Conservation (phyloP, 2,113 vertebrate genomes). For the Microcebus griseorufus region DNA sequence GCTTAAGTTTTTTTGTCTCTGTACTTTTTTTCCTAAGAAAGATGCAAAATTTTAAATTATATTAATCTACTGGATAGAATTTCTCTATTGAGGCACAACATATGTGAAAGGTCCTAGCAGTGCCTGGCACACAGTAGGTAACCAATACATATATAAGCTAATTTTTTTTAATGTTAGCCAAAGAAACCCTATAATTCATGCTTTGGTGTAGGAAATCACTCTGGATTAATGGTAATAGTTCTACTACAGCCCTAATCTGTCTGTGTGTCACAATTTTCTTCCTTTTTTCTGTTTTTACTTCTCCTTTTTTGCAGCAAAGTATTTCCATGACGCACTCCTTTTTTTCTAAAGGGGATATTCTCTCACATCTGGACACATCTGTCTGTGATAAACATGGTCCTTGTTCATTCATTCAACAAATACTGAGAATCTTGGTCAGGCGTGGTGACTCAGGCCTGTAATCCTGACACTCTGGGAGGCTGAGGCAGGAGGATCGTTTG, state of each 20-base stretch:
- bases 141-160: neutral
- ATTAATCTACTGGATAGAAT: neutral
- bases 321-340: too few species aligned
- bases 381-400: neutral
- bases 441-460: too few species aligned
- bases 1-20: neutral
- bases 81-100: neutral
- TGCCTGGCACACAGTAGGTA: neutral
- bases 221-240: neutral
- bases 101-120: neutral
- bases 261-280: neutral
- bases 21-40: neutral
- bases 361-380: neutral
- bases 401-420: neutral
- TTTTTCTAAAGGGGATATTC: neutral
- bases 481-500: too few species aligned
- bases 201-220: neutral
- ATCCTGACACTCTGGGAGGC: too few species aligned
- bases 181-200: neutral
- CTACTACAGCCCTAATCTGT: neutral
- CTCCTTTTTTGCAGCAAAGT: too few species aligned
- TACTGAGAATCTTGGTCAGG: neutral
- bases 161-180: neutral
- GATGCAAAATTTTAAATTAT: neutral
- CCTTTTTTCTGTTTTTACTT: neutral